These are phyloP conservation scores for Temnothorax rugatulus DNA, from an alignment of 2,888 invertebrate species.

Conservation along the genomic window DNA sequence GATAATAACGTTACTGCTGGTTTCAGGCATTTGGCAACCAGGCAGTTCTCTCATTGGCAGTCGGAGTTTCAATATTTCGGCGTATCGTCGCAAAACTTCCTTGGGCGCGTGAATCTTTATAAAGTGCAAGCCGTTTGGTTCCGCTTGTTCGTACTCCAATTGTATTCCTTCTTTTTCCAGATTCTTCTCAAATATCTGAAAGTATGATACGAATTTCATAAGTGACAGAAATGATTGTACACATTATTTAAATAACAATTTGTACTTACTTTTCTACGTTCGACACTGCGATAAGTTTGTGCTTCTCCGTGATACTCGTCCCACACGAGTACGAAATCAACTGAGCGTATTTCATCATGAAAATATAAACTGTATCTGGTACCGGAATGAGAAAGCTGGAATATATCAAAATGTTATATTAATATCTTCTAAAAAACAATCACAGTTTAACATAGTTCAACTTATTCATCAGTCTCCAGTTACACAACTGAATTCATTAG, in stretches of 20 bases:
- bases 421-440: neutral
- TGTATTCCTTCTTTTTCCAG: constrained; percentile 91
- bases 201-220: constrained; percentile 29
- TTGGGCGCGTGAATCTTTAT: constrained; percentile 96
- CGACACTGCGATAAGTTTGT: constrained; percentile 78
- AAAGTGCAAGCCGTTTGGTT: constrained; percentile 91
- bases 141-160: constrained; percentile 90
- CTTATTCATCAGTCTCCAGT: neutral
- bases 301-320: constrained; percentile 88
- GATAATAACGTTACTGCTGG: constrained; percentile 87
- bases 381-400: constrained; percentile 73
- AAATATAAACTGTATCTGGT: constrained; percentile 87
- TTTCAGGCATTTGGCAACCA: constrained; percentile 89
- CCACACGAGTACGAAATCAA: constrained; percentile 94
- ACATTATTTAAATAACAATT: neutral
- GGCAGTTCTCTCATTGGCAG: constrained; percentile 97
- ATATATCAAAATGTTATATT: constrained; percentile 26
- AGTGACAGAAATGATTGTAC: neutral
- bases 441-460: neutral
- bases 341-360: constrained; percentile 90
- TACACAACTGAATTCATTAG: neutral
- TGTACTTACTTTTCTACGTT: constrained; percentile 78
- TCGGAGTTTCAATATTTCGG: constrained; percentile 96
- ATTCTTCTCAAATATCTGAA: constrained; percentile 90
- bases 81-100: constrained; percentile 94